Percentiles rank a stretch among this genome's conserved stretches.
Evolutionary conservation across 2,888 invertebrate species (phyloP).

Genomic region (Plutella xylostella): DNA sequence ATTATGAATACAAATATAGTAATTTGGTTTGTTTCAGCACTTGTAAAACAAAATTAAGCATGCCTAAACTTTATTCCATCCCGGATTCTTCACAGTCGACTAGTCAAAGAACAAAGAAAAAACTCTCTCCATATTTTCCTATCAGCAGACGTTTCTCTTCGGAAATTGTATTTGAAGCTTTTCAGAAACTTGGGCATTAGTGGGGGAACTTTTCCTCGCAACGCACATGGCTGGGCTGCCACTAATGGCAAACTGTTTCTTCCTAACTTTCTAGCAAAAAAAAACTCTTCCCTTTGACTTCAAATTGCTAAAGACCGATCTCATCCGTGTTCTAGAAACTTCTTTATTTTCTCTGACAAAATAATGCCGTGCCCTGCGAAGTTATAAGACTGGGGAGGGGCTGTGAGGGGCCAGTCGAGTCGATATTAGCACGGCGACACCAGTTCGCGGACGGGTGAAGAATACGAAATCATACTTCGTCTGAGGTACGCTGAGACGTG

Average conservation of each 20-base stretch:
- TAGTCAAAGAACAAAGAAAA: neutral
- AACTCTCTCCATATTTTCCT: neutral
- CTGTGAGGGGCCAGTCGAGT: constrained; percentile 23
- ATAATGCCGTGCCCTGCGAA: constrained; percentile 22
- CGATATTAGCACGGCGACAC: constrained; percentile 40
- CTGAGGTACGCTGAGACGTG: neutral
- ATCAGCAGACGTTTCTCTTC: constrained; percentile 5
- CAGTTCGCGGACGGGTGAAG: constrained; percentile 27
- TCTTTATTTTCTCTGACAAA: constrained; percentile 25
- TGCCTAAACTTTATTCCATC: too few relatives aligned
- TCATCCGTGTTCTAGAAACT: constrained; percentile 33
- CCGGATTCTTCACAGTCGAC: too few relatives aligned
- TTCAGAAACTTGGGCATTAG: constrained; percentile 53
- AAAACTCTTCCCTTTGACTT: constrained; percentile 30
- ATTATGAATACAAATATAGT: too few relatives aligned
- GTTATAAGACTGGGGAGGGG: constrained; percentile 14
- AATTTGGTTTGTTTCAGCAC: too few relatives aligned
- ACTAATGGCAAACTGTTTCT: constrained; percentile 51
- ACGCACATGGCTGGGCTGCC: constrained; percentile 51
- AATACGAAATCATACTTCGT: constrained; percentile 29
- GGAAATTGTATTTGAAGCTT: constrained; percentile 51
- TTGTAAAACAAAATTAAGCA: too few relatives aligned
- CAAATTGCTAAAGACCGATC: constrained; percentile 39
- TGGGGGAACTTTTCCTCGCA: constrained; percentile 44
- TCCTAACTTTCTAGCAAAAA: constrained; percentile 27